Conservation (phyloP, 2,888 invertebrate genomes). For the Melipona beecheii region DNA sequence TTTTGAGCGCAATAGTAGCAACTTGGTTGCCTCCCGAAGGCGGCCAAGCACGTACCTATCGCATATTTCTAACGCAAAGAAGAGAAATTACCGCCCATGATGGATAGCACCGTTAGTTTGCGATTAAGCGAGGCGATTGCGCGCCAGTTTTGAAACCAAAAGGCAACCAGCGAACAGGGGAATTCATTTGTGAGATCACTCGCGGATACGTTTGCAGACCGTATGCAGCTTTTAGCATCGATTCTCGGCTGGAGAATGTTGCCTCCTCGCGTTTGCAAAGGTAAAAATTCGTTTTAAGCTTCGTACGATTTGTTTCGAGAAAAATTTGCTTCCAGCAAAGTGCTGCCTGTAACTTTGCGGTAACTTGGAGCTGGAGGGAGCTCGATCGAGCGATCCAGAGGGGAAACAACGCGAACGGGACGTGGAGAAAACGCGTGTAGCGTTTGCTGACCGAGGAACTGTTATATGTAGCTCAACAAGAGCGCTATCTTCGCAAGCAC, state of each 20-base stretch:
- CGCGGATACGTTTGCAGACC: slow-evolving; percentile 5
- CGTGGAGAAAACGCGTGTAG: slow-evolving; percentile 50
- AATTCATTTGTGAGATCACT: slow-evolving; percentile 42
- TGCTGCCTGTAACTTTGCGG: slow-evolving; percentile 17
- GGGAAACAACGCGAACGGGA: slow-evolving; percentile 24
- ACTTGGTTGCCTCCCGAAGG: neutral
- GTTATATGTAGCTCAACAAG: slow-evolving; percentile 35
- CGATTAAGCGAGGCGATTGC: slow-evolving; percentile 27
- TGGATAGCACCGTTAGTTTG: slow-evolving; percentile 30
- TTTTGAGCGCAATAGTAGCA: slow-evolving; percentile 5
- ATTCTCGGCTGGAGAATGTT: slow-evolving; percentile 37
- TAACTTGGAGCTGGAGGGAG: slow-evolving; percentile 24
- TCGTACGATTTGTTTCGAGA: neutral
- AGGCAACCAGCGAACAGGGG: slow-evolving; percentile 26
- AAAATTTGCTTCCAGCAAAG: neutral
- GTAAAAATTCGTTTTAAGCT: too few species aligned
- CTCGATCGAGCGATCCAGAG: slow-evolving; percentile 26
- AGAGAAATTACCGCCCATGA: slow-evolving; percentile 43
- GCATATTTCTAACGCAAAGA: slow-evolving; percentile 14
- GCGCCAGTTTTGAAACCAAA: slow-evolving; percentile 51
- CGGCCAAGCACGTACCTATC: neutral
- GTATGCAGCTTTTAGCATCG: slow-evolving; percentile 5
- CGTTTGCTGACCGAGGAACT: slow-evolving; percentile 50
- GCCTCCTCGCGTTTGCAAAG: slow-evolving; percentile 13
- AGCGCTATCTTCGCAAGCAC: slow-evolving; percentile 21